Percentiles rank a stretch among this genome's conserved stretches.
Conservation (phyloP, 2,888 invertebrate species). For the Oscheius onirici region DNA sequence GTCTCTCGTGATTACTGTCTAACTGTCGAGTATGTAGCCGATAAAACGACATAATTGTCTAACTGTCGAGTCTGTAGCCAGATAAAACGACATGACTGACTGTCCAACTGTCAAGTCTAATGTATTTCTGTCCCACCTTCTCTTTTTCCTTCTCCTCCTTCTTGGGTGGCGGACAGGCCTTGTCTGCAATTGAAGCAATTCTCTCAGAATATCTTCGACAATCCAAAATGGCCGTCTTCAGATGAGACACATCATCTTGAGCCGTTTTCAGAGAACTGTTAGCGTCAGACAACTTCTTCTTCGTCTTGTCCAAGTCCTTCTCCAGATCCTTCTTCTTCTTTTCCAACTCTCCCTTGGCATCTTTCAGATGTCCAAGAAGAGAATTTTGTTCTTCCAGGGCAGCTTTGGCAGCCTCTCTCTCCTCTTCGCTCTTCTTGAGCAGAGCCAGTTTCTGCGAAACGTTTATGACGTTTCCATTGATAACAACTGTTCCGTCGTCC, state of each 20-base stretch:
- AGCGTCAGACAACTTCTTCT: constrained; percentile 67
- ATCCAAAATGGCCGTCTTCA: constrained; percentile 60
- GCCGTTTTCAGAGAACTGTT: constrained; percentile 52
- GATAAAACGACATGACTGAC: no score
- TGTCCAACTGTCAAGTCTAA: no score
- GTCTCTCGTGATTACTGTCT: no score
- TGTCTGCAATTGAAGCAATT: constrained; percentile 59
- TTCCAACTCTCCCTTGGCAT: constrained; percentile 52
- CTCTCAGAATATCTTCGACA: constrained; percentile 60
- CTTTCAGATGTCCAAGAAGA: constrained; percentile 49
- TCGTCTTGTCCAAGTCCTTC: constrained; percentile 63
- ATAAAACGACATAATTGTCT: no score
- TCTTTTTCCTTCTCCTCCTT: constrained; percentile 41
- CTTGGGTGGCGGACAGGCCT: constrained; percentile 53
- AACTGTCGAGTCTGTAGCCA: no score
- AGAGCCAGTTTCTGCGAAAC: constrained; percentile 61
- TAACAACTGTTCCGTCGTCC: constrained; percentile 57
- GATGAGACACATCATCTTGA: constrained; percentile 55
- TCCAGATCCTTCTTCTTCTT: constrained; percentile 67
- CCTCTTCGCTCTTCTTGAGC: constrained; percentile 61
- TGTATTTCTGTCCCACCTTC: constrained; percentile 2
- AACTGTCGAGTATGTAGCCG: no score
- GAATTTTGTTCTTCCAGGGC: constrained; percentile 50
- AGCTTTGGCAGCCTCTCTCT: constrained; percentile 55
- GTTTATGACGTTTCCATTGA: constrained; percentile 65